Evolutionary conservation across 2,888 invertebrate genomes (phyloP).

Genomic region (Marronus borbonicus): DNA sequence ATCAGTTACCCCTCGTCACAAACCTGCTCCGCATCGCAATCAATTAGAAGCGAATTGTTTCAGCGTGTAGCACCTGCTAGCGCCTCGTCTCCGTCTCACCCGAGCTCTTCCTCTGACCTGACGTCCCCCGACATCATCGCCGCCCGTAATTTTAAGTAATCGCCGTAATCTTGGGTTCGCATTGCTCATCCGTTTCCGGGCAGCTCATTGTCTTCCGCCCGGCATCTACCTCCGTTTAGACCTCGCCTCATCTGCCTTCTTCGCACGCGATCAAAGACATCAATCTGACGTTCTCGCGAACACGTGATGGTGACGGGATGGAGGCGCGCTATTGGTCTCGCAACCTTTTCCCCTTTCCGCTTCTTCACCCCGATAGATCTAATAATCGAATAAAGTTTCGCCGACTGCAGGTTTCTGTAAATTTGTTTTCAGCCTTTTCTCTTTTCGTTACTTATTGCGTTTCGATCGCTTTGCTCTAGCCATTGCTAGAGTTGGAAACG

Average conservation of each 20-base stretch:
- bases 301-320: constrained; percentile 58
- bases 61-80: constrained; percentile 34
- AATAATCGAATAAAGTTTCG: constrained; percentile 30
- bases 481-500: no score
- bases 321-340: no score
- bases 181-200: constrained; percentile 58
- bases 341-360: neutral
- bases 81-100: neutral
- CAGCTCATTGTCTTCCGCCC: constrained; percentile 53
- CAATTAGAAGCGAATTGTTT: constrained; percentile 33
- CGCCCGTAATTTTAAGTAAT: constrained; percentile 53
- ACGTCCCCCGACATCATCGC: no score
- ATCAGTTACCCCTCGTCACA: no score
- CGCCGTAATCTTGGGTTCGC: constrained; percentile 53
- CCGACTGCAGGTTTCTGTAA: constrained; percentile 2
- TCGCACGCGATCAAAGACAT: constrained; percentile 61
- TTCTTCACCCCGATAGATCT: neutral
- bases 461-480: neutral
- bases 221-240: neutral
- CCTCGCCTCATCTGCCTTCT: constrained; percentile 56
- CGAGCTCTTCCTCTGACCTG: no score
- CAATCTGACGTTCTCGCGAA: constrained; percentile 56
- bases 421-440: neutral
- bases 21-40: constrained; percentile 25
- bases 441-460: neutral